Conservation (phyloP, 2,797 vertebrate genomes). For the Microtus obscurus region DNA sequence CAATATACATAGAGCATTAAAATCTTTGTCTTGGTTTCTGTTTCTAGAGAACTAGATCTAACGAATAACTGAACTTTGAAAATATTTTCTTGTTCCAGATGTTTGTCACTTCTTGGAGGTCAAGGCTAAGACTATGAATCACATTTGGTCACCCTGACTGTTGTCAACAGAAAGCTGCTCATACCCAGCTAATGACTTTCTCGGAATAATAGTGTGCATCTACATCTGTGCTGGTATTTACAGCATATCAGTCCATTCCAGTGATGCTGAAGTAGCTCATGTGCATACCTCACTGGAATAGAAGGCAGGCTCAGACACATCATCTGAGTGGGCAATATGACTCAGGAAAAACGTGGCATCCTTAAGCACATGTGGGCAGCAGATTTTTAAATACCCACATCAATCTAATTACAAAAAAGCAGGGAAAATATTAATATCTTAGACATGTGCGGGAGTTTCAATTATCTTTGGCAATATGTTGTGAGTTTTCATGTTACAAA, state of each 20-base stretch:
- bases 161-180: neutral
- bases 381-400: constrained; percentile 79
- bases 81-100: neutral
- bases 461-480: constrained; percentile 77
- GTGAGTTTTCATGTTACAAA: constrained; percentile 75
- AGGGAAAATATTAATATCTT: constrained; percentile 77
- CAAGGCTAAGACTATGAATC: neutral
- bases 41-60: neutral
- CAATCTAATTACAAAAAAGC: constrained; percentile 81
- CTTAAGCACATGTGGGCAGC: constrained; percentile 63
- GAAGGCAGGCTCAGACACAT: constrained; percentile 59
- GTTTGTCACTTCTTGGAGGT: neutral
- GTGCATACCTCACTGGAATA: constrained; percentile 11
- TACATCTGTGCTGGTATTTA: neutral
- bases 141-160: neutral
- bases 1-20: neutral
- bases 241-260: neutral
- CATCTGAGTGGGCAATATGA: constrained; percentile 63
- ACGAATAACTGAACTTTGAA: neutral
- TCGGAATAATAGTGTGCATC: neutral
- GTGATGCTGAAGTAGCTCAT: constrained; percentile 18
- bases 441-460: constrained; percentile 75
- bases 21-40: neutral
- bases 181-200: neutral
- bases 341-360: constrained; percentile 76